Conservation (phyloP, 2,113 vertebrate species). For the Lates calcarifer region DNA sequence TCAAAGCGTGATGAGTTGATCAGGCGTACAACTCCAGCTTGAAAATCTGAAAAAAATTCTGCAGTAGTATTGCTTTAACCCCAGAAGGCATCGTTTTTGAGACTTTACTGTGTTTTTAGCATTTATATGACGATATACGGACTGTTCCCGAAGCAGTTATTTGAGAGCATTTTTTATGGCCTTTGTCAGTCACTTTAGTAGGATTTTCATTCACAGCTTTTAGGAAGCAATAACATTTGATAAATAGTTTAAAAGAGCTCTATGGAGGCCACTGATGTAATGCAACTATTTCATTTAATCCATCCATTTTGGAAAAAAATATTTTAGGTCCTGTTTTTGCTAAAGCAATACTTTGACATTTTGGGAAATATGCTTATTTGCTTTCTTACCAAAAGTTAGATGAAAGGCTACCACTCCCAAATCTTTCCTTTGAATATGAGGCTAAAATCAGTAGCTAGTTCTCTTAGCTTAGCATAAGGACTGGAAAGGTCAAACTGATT, state of each 20-base stretch:
- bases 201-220: not conserved
- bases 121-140: not conserved
- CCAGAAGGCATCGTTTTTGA: slow-evolving; percentile 1
- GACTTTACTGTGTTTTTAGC: not conserved
- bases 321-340: not conserved
- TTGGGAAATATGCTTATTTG: not conserved
- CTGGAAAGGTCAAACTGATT: too few species aligned
- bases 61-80: not conserved
- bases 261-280: not conserved
- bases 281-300: not conserved
- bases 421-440: not conserved
- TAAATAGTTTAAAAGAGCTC: not conserved
- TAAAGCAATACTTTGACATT: not conserved
- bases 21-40: not conserved
- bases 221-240: not conserved
- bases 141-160: not conserved
- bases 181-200: not conserved
- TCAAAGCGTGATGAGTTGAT: slow-evolving; percentile 9
- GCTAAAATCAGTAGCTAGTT: not conserved
- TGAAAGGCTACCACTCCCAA: not conserved
- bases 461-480: not conserved
- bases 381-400: not conserved
- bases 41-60: not conserved
- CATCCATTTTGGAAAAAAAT: not conserved
- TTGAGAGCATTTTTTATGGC: not conserved